Evolutionary conservation across 2,797 vertebrate genomes (phyloP).

Genomic region (Oreortyx pictus): DNA sequence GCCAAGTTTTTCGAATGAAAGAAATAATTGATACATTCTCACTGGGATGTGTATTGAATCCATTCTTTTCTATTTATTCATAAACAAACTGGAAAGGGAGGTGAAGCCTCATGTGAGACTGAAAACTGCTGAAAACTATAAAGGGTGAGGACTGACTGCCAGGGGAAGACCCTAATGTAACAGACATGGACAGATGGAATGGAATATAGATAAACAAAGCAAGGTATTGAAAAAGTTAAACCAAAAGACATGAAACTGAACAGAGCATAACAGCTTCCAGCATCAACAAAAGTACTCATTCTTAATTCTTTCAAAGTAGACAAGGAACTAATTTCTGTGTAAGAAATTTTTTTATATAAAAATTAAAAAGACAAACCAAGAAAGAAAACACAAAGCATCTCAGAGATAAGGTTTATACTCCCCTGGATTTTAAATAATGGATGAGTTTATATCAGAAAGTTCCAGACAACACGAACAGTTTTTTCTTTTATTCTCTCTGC

Average conservation of each 20-base stretch:
- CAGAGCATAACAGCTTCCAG: neutral
- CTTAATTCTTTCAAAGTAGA: neutral
- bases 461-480: neutral
- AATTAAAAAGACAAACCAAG: neutral
- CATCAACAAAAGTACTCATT: neutral
- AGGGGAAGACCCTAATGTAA: neutral
- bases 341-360: neutral
- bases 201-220: neutral
- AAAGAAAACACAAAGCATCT: neutral
- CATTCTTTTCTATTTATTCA: neutral
- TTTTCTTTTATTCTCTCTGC: neutral
- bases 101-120: neutral
- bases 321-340: neutral
- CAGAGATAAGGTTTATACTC: neutral
- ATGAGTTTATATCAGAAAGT: neutral
- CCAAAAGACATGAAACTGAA: neutral
- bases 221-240: neutral
- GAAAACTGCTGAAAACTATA: too few relatives aligned
- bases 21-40: neutral
- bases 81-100: neutral
- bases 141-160: neutral
- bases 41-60: neutral
- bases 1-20: neutral
- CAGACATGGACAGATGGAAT: neutral
- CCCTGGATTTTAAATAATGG: neutral